A percentile compares a stretch with the other conserved stretches of the same genome.
Conservation (phyloP, 1,140 invertebrate genomes). For the Idris sp. region DNA sequence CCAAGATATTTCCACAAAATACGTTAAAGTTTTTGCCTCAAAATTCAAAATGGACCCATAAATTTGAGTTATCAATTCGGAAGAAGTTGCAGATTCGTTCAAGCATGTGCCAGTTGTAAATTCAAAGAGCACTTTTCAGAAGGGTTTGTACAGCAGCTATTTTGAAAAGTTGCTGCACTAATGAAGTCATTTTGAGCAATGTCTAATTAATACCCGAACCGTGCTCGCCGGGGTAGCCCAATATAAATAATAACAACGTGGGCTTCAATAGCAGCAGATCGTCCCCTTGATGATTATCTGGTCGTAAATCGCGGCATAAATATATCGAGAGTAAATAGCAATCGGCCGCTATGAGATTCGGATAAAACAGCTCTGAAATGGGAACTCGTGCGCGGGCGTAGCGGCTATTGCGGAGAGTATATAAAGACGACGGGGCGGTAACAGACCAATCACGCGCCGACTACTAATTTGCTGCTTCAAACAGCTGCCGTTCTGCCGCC, state of each 20-base stretch:
- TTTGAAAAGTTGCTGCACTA: too few relatives aligned
- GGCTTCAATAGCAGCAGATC: slow-evolving; percentile 73
- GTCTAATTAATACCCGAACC: slow-evolving; percentile 70
- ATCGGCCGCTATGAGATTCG: slow-evolving; percentile 63
- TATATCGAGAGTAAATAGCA: slow-evolving; percentile 78
- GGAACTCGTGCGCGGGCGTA: slow-evolving; percentile 49
- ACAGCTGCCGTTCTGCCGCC: slow-evolving; percentile 78
- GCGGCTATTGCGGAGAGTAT: slow-evolving; percentile 72
- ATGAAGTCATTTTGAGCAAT: slow-evolving; percentile 74
- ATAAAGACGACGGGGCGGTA: slow-evolving; percentile 75
- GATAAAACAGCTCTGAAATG: slow-evolving; percentile 47
- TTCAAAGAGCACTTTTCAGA: too few relatives aligned
- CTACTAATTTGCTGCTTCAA: slow-evolving; percentile 78
- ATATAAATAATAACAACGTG: slow-evolving; percentile 78
- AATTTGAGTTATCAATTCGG: too few relatives aligned
- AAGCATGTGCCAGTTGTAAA: too few relatives aligned
- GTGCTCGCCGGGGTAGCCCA: slow-evolving; percentile 48
- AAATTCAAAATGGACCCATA: too few relatives aligned
- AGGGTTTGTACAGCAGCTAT: too few relatives aligned
- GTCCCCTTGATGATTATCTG: slow-evolving; percentile 78
- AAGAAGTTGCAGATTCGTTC: too few relatives aligned
- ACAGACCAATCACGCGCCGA: slow-evolving; percentile 78
- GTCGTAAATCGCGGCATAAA: slow-evolving; percentile 77
- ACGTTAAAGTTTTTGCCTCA: too few relatives aligned
- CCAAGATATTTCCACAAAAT: too few relatives aligned